Evolutionary conservation across 1,140 invertebrate species (phyloP), one percentile per base, ranked within the genome.

Genomic region (Anastrepha ludens): DNA sequence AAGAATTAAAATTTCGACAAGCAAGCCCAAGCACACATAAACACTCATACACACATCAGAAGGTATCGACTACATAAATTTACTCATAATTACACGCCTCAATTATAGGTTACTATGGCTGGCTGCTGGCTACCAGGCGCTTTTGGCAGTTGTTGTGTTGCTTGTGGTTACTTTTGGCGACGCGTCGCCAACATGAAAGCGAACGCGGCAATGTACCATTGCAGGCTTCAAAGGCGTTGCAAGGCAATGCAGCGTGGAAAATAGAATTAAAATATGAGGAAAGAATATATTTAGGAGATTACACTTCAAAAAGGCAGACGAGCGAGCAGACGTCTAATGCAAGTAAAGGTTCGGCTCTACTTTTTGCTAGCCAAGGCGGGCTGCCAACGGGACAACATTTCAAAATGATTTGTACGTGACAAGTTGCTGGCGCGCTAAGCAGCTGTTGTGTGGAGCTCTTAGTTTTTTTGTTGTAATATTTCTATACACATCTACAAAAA

Each of bases 61-160:
- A 47, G 13, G 41, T 15, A 44, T 44, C 39, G 74, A 55, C 74
- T 50, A 55, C 47, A 78, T 78, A 78, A 50, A 78, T 78, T 78
- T 78, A 4, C 15, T 55, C 17, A 78, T 78, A 78, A 78, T 78
- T 78, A 78, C 74, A 78, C 47, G 74, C 74, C 74, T 78, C 74
- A 78, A 55, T 78, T 78, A 78, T 55, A 1, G 74, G 7, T 55
- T 50, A 55, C 44, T 44, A n/a, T 62, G 60, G 64, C 20, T 55
- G 20, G 67, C 11, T 17, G 67, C 11, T 44, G 7, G 41, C 67
- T 67, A 8, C 17, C 5, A 67, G n/a, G n/a, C 64, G 64, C 64
- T 67, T 7, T 39, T 44, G 67, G n/a, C 67, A 15, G 39, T 17
- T 70, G 39, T 70, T 11, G 11, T 70, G 67, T 11, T 11, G 17